phyloP scores from a whole-genome alignment of 1,140 invertebrate species.

The Drosophila rhopaloa region DNA sequence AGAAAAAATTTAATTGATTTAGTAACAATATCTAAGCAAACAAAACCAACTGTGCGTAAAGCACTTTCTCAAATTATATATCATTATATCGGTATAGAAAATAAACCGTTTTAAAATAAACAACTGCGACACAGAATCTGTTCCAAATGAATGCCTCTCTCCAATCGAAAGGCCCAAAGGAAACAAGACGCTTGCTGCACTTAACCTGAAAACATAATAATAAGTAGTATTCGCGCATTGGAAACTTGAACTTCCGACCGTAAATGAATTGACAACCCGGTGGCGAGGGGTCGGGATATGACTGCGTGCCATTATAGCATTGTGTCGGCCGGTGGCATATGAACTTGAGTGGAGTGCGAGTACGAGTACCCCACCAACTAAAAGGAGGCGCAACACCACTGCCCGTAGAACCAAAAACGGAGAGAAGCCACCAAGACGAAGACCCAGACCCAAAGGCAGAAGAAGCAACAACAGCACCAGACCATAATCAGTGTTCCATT shows the following conservation, averaged over 20 bases:
- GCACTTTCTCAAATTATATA: conserved; percentile 18
- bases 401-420: conserved; percentile 65
- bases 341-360: conserved; percentile 68
- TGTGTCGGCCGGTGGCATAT: conserved; percentile 63
- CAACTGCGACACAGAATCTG: conserved; percentile 58
- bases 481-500: conserved; percentile 84
- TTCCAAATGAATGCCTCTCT: conserved; percentile 56
- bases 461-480: conserved; percentile 52
- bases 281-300: conserved; percentile 34
- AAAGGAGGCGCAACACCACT: conserved; percentile 13
- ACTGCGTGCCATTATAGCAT: conserved; percentile 71
- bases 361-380: conserved; percentile 43
- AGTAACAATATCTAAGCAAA: conserved; percentile 20
- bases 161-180: conserved; percentile 16
- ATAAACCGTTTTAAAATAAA: conserved; percentile 36
- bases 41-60: conserved; percentile 50
- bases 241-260: conserved; percentile 64
- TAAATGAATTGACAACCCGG: conserved; percentile 66
- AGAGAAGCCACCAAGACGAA: conserved; percentile 45
- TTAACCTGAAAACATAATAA: conserved; percentile 65
- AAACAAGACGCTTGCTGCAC: conserved; percentile 29
- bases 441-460: conserved; percentile 52
- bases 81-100: conserved; percentile 42
- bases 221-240: conserved; percentile 38
- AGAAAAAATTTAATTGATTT: not conserved